These are phyloP conservation scores for Semotilus atromaculatus DNA, from an alignment of 2,797 vertebrate species.

Conservation along the genomic window DNA sequence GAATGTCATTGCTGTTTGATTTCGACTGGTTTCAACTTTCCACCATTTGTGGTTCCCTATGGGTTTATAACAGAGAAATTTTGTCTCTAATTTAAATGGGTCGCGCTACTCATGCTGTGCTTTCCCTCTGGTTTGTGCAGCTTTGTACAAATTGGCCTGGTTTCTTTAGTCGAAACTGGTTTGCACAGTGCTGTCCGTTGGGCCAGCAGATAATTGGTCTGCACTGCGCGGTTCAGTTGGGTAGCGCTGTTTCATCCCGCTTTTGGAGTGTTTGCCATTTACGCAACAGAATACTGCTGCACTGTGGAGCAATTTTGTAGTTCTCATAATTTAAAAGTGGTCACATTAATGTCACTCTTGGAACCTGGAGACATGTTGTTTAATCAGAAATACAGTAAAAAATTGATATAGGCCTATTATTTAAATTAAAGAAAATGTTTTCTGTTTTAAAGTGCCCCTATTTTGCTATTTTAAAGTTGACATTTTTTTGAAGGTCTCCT, in stretches of 20 bases:
- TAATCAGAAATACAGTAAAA: neutral
- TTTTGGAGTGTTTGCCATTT: constrained; percentile 26
- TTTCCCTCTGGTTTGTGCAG: constrained; percentile 27
- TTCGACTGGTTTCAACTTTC: constrained; percentile 2
- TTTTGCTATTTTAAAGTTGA: neutral
- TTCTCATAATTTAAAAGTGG: constrained; percentile 21
- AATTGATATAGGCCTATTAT: too few species aligned
- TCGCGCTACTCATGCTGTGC: neutral
- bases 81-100: constrained; percentile 26
- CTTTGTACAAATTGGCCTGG: constrained; percentile 38
- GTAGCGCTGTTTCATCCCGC: constrained; percentile 4
- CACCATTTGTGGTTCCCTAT: constrained; percentile 7
- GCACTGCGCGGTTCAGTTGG: constrained; percentile 2
- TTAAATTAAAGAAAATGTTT: too few species aligned
- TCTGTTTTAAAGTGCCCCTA: neutral
- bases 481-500: neutral
- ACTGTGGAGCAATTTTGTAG: neutral
- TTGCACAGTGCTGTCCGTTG: constrained; percentile 21
- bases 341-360: neutral
- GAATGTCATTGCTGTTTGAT: neutral
- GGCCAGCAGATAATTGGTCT: constrained; percentile 21
- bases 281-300: constrained; percentile 4
- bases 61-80: constrained; percentile 7
- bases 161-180: constrained; percentile 13
- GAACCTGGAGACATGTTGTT: neutral